Evolutionary conservation across 23 tunicate genomes (phyloP), one percentile per base, ranked within the genome.

Genomic region (Halocynthia aurantium): DNA sequence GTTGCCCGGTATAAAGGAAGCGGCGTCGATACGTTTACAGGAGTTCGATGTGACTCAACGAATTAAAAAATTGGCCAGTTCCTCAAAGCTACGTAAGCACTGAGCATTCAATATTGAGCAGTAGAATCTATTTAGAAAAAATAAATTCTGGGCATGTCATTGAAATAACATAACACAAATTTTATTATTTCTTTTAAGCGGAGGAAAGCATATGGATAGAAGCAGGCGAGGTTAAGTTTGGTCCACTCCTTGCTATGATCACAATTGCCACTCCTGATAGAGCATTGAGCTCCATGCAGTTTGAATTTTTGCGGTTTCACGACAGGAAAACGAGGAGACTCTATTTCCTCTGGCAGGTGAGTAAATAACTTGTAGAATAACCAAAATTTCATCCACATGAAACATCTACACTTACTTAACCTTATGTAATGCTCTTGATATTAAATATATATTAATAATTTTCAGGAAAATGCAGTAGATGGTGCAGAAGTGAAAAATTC

Each of bases 251-350:
- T 53, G 70, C 88, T 15, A 85, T 81, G 60, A 79, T 94, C 15
- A 68, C 77, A 52, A 72, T 81, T 6, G 93, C 95, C 52, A 79
- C 85, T 10, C 73, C 80, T 18, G 96, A 89, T n/a, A 21, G 49
- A 44, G 84, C 76, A 50, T 52, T 89, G 76, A 55, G 62, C 70
- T 80, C 51, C 55, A 20, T 81, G 17, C 93, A 90, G 69, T 77
- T 85, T 9, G 82, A 83, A 50, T 90, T 90, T 67, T 81, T 96
- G 49, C 73, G 77, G 8, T 82, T 83, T 52, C 94, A 96, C 56
- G 99, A 96, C 61, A 72, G 76, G 18, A 85, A 85, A 69, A 96
- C 97, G 21, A 82, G 91, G 60, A 61, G 99, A 20, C 81, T 96
- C 18, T 74, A 66, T 70, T 86, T 85, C 67, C 86, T 96, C 10